Base-by-base conservation (phyloP, 2,113 vertebrate genomes). In the Choloepus hoffmanni region DNA sequence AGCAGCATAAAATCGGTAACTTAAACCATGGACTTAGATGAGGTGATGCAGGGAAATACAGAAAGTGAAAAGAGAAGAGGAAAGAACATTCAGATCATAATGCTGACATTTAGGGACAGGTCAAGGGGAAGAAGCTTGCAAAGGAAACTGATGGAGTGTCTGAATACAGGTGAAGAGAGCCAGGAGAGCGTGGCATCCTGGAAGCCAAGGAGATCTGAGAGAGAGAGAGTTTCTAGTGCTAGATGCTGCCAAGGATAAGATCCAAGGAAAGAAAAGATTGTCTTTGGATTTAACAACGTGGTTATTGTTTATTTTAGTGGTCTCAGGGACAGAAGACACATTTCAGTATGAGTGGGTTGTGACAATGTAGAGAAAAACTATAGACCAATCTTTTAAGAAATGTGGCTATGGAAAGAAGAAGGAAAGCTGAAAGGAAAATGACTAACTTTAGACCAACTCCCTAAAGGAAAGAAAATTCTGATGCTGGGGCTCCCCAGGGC, bases 151-250 rank as follows among this genome's bases (percentile, higher is more conserved):
- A 26, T 7, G 12, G 1, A 26, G n/a, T 30, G 24, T 14, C 28
- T 73, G 2, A 10, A 18, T 13, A 30, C 2, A 21, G 6, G 16
- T 10, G 53, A 40, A 68, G 9, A 36, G 36, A 72, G 0, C 26
- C 19, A n/a, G n/a, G 15, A n/a, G 23, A 13, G 15, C 0, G 40
- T 30, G 26, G 58, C 33, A 1, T 7, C 18, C 0, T 16, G n/a
- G 58, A 67, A 62, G n/a, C 36, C n/a, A 7, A 6, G 26, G 7
- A 40, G 53, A 12, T 3, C 65, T 0, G 4, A 3, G 40, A 53
- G 13, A 15, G 14, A 48, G 14, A 26, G 5, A 1, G 12, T 0
- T 0, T 21, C 5, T 2, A 0, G 21, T 14, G 0, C 1, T 1
- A 21, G 24, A 3, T 18, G 65, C 18, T 9, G 7, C 81, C 13